Evolutionary conservation across 2,797 vertebrate species (phyloP), one percentile per base, ranked within the genome.

Genomic region (Cryptoblepharus egeriae): DNA sequence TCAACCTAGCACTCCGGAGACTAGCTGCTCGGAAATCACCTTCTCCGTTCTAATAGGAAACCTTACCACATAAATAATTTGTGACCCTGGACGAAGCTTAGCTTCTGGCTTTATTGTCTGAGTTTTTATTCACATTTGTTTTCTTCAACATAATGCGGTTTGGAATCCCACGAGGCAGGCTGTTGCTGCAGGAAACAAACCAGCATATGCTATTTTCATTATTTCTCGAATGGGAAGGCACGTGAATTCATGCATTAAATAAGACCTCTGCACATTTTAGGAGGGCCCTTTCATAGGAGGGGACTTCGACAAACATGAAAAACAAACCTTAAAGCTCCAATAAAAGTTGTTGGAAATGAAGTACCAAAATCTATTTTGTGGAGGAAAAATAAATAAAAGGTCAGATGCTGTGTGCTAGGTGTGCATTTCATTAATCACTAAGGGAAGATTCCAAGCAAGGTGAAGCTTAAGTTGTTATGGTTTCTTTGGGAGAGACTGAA

Each of bases 21-120:
- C 55, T 0, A 39, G 22, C 0, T 79, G 78, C n/a, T 32, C 70
- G 82, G 86, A 90, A 87, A 83, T 90, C 77, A 35, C 26, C 39
- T 73, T 60, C 73, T 49, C 80, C 24, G 9, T 64, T 22, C 37
- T 35, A 82, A 68, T 10, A 74, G 78, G 79, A 90, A 90, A 92
- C 88, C 85, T 78, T 89, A 90, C 72, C 42, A 80, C 90, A 92
- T 94, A 90, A 93, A 93, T 92, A 92, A 93, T 91, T 92, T 87
- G 84, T 85, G 86, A 88, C 73, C 73, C 68, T 67, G 58, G 42
- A 80, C 74, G 73, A 89, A 89, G 91, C 60, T 28, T 71, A 75
- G 81, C 73, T 92, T 89, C 91, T 88, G 80, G 88, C 77, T 90
- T 85, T 82, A 39, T 79, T 83, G 83, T 81, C 63, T 83, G 84